Evolutionary conservation across 2,113 vertebrate genomes (phyloP).

Genomic region (Chaenocephalus aceratus): DNA sequence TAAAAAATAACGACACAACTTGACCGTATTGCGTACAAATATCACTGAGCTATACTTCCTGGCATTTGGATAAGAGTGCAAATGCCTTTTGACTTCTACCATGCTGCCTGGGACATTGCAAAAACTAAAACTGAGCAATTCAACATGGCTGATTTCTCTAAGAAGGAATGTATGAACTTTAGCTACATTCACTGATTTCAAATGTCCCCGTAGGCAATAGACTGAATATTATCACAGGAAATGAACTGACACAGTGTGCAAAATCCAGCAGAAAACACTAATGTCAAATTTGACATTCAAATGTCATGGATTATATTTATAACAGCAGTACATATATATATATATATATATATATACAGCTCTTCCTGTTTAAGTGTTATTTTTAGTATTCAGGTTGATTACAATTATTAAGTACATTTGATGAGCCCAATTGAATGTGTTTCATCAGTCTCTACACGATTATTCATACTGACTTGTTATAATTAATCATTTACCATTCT

Average conservation of each 20-base stretch:
- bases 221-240: constrained; percentile 16
- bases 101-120: not conserved
- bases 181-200: constrained; percentile 24
- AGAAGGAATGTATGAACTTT: not conserved
- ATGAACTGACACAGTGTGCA: constrained; percentile 22
- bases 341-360: not conserved
- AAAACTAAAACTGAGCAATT: constrained; percentile 15
- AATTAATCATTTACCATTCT: not conserved
- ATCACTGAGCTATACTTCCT: not conserved
- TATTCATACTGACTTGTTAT: not conserved
- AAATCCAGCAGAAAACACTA: constrained; percentile 3
- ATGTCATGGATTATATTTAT: constrained; percentile 1
- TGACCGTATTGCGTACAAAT: not conserved
- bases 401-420: not conserved
- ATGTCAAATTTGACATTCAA: no score
- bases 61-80: not conserved
- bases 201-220: constrained; percentile 24
- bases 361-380: not conserved
- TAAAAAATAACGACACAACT: constrained; percentile 5
- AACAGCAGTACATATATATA: constrained; percentile 3
- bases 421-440: not conserved
- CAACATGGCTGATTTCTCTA: not conserved
- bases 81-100: not conserved
- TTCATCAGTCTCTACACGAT: not conserved
- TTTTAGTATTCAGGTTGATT: constrained; percentile 5